Conservation (phyloP, 1,140 invertebrate species). For the Yoshiicerus persimilis region DNA sequence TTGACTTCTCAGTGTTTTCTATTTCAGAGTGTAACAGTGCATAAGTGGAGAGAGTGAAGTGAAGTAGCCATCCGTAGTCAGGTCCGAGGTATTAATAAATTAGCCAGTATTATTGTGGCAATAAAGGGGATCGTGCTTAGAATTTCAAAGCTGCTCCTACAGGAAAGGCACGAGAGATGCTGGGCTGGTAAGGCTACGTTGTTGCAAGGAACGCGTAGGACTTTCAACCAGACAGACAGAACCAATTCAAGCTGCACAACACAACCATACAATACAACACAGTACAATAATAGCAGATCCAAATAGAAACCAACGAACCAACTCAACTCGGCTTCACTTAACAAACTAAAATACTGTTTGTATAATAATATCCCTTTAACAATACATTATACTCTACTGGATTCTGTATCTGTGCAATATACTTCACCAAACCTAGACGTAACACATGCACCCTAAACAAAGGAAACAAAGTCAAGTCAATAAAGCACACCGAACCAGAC, state of each 20-base stretch:
- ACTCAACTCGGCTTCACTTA: not conserved
- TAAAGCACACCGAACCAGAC: not conserved
- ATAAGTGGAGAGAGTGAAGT: not conserved
- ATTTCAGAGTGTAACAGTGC: not conserved
- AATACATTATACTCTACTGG: not conserved
- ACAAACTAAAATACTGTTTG: not conserved
- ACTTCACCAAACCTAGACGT: not conserved
- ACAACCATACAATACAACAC: not conserved
- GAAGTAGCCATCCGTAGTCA: constrained; percentile 14
- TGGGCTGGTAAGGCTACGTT: not conserved
- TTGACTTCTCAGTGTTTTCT: not conserved
- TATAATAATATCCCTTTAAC: not conserved
- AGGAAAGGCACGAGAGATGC: not conserved
- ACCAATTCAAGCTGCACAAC: not conserved
- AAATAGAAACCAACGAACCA: not conserved
- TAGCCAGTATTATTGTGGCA: constrained; percentile 24
- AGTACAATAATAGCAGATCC: not conserved
- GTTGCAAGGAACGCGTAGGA: not conserved
- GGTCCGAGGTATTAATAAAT: constrained; percentile 25
- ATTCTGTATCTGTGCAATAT: not conserved
- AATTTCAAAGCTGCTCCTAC: not conserved
- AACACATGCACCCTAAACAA: not conserved
- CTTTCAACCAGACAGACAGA: not conserved
- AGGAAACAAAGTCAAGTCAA: not conserved
- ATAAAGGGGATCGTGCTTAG: constrained; percentile 15